Evolutionary conservation across 2,113 vertebrate genomes (phyloP).

Genomic region (Lophochroa leadbeateri): DNA sequence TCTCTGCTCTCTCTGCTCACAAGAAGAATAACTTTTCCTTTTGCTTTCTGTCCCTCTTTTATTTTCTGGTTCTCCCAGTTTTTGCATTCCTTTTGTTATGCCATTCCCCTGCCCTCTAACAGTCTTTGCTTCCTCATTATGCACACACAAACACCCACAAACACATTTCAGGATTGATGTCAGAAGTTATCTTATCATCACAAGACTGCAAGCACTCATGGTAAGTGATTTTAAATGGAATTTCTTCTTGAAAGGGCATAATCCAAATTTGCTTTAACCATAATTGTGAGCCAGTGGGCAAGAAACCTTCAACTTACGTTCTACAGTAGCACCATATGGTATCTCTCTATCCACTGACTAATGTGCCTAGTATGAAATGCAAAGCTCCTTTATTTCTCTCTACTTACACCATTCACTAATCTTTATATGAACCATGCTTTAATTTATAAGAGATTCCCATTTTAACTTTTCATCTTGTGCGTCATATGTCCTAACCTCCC

Average conservation of each 20-base stretch:
- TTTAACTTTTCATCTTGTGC: not conserved
- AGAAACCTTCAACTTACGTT: not conserved
- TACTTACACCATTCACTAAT: not conserved
- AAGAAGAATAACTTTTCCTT: not conserved
- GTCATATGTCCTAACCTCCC: too few relatives aligned
- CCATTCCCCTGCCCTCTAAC: not conserved
- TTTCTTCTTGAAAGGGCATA: not conserved
- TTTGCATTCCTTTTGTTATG: not conserved
- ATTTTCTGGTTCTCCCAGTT: not conserved
- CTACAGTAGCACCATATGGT: not conserved
- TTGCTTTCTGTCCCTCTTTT: not conserved
- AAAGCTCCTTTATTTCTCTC: not conserved
- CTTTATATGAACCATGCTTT: not conserved
- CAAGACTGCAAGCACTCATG: not conserved
- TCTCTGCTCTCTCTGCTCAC: not conserved
- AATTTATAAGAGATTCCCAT: not conserved
- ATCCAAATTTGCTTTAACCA: not conserved
- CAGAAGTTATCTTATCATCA: not conserved
- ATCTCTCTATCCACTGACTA: not conserved
- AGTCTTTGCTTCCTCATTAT: not conserved
- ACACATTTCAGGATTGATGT: not conserved
- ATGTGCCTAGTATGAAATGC: not conserved
- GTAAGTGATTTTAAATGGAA: not conserved
- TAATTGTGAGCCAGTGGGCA: not conserved
- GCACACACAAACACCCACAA: not conserved